Conservation (phyloP, 37 sponge, comb jelly and placozoan genomes). For the Ephydatia muelleri region DNA sequence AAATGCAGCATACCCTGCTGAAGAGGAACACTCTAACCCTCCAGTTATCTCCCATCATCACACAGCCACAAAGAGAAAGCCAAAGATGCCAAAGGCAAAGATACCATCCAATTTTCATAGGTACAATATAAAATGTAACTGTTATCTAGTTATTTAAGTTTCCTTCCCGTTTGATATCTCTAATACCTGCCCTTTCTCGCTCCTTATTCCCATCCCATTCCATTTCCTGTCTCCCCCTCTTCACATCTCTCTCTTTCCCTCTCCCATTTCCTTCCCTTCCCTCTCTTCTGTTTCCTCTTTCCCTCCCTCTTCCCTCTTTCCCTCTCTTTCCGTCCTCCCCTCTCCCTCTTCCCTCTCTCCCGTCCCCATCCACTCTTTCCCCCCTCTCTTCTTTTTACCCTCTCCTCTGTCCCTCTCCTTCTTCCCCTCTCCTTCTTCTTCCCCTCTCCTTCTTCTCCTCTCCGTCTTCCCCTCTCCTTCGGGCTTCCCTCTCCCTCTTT, state of each 20-base stretch:
- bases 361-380: constrained; percentile 92
- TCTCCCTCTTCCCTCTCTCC: constrained; percentile 85
- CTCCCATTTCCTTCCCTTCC: background rate
- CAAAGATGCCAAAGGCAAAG: too few species aligned
- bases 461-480: constrained; percentile 13
- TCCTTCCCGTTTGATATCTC: too few species aligned
- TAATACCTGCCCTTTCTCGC: too few species aligned
- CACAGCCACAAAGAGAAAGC: too few species aligned
- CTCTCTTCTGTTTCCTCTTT: constrained; percentile 69
- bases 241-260: background rate
- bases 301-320: constrained; percentile 94
- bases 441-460: background rate
- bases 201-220: constrained; percentile 30
- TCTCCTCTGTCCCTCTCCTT: constrained; percentile 81
- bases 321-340: constrained; percentile 95
- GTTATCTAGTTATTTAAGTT: too few species aligned
- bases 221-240: background rate
- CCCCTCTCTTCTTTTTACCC: constrained; percentile 86
- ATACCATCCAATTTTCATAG: too few species aligned
- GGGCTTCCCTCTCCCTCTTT: background rate
- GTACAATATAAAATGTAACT: too few species aligned
- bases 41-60: too few species aligned
- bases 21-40: too few species aligned
- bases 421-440: constrained; percentile 46
- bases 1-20: too few species aligned